Percentiles rank a stretch among this genome's conserved stretches.
These are phyloP conservation scores for Oscheius onirici DNA, from an alignment of 2,888 invertebrate genomes.

Conservation along the genomic window DNA sequence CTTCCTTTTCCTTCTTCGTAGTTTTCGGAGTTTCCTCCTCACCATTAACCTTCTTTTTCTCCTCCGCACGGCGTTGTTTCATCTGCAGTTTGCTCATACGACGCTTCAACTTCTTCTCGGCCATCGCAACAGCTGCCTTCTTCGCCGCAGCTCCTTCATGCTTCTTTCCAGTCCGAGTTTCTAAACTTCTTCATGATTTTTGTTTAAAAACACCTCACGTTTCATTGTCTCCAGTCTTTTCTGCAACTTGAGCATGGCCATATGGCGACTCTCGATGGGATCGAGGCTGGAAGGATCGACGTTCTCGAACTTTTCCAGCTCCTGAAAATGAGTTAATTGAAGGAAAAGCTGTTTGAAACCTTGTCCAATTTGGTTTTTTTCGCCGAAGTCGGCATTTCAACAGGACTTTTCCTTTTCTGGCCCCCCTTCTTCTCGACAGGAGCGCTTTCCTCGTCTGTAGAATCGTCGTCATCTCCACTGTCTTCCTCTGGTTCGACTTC, in stretches of 20 bases:
- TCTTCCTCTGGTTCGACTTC: constrained; percentile 5
- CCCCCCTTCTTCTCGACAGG: not conserved
- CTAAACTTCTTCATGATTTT: constrained; percentile 1
- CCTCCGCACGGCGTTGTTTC: constrained; percentile 51
- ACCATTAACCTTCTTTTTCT: constrained; percentile 35
- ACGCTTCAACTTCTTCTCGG: constrained; percentile 51
- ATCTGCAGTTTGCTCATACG: constrained; percentile 55
- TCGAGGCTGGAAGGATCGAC: constrained; percentile 45
- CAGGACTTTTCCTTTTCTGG: constrained; percentile 15
- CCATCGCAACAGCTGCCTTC: constrained; percentile 37
- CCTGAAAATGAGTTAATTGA: constrained; percentile 22
- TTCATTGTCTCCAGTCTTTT: constrained; percentile 54
- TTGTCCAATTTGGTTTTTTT: constrained; percentile 39
- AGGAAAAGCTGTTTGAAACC: too few species aligned
- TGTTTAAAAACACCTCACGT: constrained; percentile 6
- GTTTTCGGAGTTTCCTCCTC: not conserved
- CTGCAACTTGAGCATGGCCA: constrained; percentile 51
- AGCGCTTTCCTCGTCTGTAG: constrained; percentile 33
- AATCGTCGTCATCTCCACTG: constrained; percentile 18
- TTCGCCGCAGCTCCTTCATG: constrained; percentile 6
- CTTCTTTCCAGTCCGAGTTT: constrained; percentile 1
- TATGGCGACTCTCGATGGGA: constrained; percentile 47
- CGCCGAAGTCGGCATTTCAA: not conserved
- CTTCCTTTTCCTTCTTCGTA: constrained; percentile 34
- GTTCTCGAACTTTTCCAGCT: constrained; percentile 43